Conservation (phyloP, 2,797 vertebrate species). For the Dryobates pubescens region DNA sequence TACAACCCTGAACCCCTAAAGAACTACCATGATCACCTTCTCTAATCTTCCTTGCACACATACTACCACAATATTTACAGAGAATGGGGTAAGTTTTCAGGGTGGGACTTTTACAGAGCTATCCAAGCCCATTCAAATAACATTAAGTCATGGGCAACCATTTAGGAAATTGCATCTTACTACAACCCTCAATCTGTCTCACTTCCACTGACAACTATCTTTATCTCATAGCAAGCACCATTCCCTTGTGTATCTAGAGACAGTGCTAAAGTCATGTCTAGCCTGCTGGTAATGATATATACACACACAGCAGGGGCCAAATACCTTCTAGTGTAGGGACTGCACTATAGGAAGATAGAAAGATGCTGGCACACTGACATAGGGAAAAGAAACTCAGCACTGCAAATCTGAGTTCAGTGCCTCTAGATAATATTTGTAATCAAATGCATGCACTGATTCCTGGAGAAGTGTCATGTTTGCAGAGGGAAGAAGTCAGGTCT, state of each 20-base stretch:
- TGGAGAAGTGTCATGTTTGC: not conserved
- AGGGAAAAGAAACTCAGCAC: not conserved
- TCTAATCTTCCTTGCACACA: not conserved
- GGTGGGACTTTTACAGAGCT: not conserved
- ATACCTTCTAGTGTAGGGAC: not conserved
- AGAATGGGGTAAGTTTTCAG: not conserved
- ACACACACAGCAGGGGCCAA: not conserved
- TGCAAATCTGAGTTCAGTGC: not conserved
- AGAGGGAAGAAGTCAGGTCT: not conserved
- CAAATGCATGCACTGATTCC: not conserved
- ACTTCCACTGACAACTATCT: not conserved
- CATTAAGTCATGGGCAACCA: not conserved
- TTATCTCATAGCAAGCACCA: not conserved
- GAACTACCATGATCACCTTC: not conserved
- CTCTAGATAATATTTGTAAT: not conserved
- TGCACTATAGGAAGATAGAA: not conserved
- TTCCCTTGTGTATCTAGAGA: rapidly evolving
- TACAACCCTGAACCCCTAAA: not conserved
- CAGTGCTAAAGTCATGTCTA: not conserved
- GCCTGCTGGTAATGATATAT: not conserved
- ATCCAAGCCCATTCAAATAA: not conserved
- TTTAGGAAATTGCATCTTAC: not conserved
- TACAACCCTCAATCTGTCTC: not conserved
- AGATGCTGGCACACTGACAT: not conserved
- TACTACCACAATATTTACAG: not conserved